Conservation (phyloP, 2,888 invertebrate species). For the Drosophila leonis region DNA sequence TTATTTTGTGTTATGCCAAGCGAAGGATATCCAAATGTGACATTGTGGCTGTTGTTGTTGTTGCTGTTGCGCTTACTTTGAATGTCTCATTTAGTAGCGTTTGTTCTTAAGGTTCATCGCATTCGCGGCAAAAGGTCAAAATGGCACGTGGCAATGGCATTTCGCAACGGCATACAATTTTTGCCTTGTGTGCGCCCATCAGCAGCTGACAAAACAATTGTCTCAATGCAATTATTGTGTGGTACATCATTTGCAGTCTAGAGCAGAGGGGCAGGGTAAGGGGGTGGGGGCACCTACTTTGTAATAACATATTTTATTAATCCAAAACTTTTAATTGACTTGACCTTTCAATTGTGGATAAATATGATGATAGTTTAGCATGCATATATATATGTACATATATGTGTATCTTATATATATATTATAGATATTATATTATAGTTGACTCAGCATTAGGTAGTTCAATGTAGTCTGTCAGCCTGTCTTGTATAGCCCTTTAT, state of each 20-base stretch:
- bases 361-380: background rate
- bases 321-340: slow-evolving; percentile 6
- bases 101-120: slow-evolving; percentile 71
- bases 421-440: too few relatives aligned
- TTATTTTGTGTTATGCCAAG: slow-evolving; percentile 40
- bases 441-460: background rate
- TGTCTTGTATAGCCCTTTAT: background rate
- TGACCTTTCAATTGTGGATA: slow-evolving; percentile 5
- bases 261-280: background rate
- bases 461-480: too few relatives aligned
- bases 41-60: slow-evolving; percentile 44
- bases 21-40: slow-evolving; percentile 71
- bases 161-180: slow-evolving; percentile 23
- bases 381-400: too few relatives aligned
- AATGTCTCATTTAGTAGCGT: slow-evolving; percentile 71
- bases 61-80: slow-evolving; percentile 42
- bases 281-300: background rate
- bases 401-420: too few relatives aligned
- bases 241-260: slow-evolving; percentile 22
- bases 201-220: slow-evolving; percentile 13
- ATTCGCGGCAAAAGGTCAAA: slow-evolving; percentile 54
- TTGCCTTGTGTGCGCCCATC: slow-evolving; percentile 8
- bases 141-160: slow-evolving; percentile 58
- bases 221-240: slow-evolving; percentile 22
- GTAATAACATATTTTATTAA: slow-evolving; percentile 18